Evolutionary conservation across 2,797 vertebrate species (phyloP).

Genomic region (Trematomus bernacchii): DNA sequence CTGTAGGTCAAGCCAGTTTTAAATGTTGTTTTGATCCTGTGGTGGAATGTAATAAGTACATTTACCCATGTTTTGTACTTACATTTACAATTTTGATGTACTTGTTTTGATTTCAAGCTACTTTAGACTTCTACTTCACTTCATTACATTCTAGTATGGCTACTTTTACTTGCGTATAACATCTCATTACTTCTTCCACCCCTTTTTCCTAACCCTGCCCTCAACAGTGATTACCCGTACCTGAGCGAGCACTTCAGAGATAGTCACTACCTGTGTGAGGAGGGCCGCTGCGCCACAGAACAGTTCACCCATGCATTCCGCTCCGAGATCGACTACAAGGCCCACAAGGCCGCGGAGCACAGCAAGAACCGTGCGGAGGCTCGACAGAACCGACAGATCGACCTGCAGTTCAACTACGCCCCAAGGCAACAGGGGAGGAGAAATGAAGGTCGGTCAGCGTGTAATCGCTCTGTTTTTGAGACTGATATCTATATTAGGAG

Average conservation of each 20-base stretch:
- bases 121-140: too few relatives aligned
- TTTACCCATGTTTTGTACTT: too few relatives aligned
- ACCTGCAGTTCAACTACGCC: slow-evolving; percentile 93
- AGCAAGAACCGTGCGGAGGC: slow-evolving; percentile 97
- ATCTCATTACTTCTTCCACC: too few relatives aligned
- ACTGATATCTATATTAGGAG: neutral
- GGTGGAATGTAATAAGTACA: too few relatives aligned
- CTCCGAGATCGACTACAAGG: slow-evolving; percentile 97
- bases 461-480: neutral
- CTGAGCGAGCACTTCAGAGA: slow-evolving; percentile 96
- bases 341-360: slow-evolving; percentile 94
- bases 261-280: slow-evolving; percentile 96
- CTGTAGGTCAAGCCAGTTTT: too few relatives aligned
- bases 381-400: slow-evolving; percentile 97
- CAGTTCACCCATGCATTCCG: slow-evolving; percentile 99
- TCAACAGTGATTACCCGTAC: slow-evolving; percentile 92
- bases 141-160: too few relatives aligned
- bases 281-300: slow-evolving; percentile 93
- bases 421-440: slow-evolving; percentile 88
- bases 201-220: neutral
- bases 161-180: too few relatives aligned
- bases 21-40: too few relatives aligned
- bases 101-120: too few relatives aligned
- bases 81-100: too few relatives aligned
- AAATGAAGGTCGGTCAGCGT: slow-evolving; percentile 85